A percentile compares a stretch with the other conserved stretches of the same genome.
phyloP scores from a whole-genome alignment of 2,888 invertebrate species.

The Lymantria dispar region DNA sequence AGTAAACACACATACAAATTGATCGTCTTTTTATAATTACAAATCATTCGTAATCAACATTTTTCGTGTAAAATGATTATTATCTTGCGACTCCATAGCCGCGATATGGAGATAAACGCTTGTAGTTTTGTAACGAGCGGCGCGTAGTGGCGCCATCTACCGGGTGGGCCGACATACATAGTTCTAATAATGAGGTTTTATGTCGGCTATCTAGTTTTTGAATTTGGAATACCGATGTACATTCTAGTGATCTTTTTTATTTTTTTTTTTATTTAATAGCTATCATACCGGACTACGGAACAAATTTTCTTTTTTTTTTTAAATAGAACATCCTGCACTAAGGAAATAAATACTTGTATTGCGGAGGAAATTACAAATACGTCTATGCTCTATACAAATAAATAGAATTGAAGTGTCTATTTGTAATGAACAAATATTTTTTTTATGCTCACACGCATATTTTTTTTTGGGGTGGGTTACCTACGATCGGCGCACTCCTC shows the following conservation, averaged over 20 bases:
- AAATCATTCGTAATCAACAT: slow-evolving; percentile 8
- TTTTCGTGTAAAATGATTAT: slow-evolving; percentile 9
- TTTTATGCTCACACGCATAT: no score
- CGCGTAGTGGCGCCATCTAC: slow-evolving; percentile 54
- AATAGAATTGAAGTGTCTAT: no score
- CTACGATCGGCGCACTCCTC: no score
- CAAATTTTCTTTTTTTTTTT: no score
- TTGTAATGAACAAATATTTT: no score
- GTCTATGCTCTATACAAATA: no score
- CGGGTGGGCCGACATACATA: slow-evolving; percentile 25
- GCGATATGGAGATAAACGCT: slow-evolving; percentile 51
- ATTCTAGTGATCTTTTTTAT: neutral
- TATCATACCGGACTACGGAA: no score
- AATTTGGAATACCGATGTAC: slow-evolving; percentile 10
- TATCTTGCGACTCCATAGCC: slow-evolving; percentile 40
- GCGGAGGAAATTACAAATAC: no score
- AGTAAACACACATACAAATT: slow-evolving; percentile 3
- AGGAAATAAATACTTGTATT: no score
- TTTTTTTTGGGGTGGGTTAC: no score
- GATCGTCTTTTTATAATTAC: slow-evolving; percentile 1
- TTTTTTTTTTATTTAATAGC: no score
- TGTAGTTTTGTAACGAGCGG: slow-evolving; percentile 41
- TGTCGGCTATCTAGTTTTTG: slow-evolving; percentile 20
- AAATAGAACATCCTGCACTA: no score
- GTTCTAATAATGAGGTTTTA: slow-evolving; percentile 28